A percentile compares a stretch with the other conserved stretches of the same genome.
Conservation (phyloP, 2,113 vertebrate species). For the Delphinus delphis region DNA sequence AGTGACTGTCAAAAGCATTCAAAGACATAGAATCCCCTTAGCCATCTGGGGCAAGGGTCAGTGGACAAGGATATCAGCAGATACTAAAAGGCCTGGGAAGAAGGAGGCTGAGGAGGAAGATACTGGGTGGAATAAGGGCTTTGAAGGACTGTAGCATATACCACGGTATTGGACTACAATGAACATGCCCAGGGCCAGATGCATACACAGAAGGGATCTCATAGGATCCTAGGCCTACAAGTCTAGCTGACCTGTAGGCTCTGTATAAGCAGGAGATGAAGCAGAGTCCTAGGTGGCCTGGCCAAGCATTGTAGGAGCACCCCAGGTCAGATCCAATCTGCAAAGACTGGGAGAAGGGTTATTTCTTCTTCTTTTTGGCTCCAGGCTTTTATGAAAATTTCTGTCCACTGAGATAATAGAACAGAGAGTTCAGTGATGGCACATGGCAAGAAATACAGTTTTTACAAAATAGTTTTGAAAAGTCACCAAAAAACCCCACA, state of each 20-base stretch:
- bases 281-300: not conserved
- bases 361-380: not conserved
- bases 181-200: not conserved
- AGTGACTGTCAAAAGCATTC: not conserved
- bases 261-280: not conserved
- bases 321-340: not conserved
- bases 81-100: not conserved
- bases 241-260: not conserved
- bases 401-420: not conserved
- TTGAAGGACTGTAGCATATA: not conserved
- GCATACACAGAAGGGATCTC: not conserved
- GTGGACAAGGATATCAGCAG: not conserved
- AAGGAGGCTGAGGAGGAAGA: not conserved
- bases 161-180: not conserved
- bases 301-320: not conserved
- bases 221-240: not conserved
- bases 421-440: not conserved
- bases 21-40: not conserved
- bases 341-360: not conserved
- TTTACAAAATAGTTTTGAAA: not conserved
- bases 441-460: not conserved
- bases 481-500: not conserved
- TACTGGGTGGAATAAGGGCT: not conserved
- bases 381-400: not conserved
- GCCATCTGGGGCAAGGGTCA: not conserved